Evolutionary conservation across 2,888 invertebrate species (phyloP).

Genomic region (Heteromyza rotundicornis): DNA sequence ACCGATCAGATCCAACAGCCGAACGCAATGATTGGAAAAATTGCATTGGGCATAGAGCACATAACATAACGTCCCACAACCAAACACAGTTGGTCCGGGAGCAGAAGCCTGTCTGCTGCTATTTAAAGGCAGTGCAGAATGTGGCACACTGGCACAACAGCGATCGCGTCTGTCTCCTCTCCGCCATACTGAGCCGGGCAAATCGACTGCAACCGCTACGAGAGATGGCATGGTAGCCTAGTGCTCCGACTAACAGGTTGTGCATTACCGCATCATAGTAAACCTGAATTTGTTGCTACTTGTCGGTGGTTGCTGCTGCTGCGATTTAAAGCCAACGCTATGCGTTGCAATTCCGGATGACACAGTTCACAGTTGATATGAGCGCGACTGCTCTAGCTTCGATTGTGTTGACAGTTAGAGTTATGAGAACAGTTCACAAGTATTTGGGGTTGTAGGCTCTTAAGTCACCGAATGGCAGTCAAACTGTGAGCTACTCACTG

Average conservation of each 20-base stretch:
- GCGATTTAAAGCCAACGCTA: constrained; percentile 1
- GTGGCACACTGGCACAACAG: constrained; percentile 51
- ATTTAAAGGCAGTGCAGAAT: constrained; percentile 51
- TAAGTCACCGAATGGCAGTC: no score
- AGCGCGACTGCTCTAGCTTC: no score
- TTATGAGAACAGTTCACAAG: no score
- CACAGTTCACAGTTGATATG: background rate
- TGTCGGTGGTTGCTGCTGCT: constrained; percentile 6
- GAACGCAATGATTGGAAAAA: background rate
- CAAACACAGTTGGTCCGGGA: background rate
- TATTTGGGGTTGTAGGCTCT: no score
- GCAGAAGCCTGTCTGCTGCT: background rate
- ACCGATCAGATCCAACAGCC: background rate
- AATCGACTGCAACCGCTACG: background rate
- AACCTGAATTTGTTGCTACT: constrained; percentile 21
- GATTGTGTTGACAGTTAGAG: no score
- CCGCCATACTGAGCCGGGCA: background rate
- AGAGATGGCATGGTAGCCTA: constrained; percentile 41
- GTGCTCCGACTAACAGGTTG: constrained; percentile 34
- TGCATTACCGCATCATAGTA: constrained; percentile 23
- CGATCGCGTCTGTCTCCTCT: constrained; percentile 4
- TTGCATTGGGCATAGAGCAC: constrained; percentile 25
- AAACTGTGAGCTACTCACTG: no score
- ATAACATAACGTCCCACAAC: background rate
- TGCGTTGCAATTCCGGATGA: constrained; percentile 7